Evolutionary conservation across 1,140 invertebrate genomes (phyloP).

Genomic region (Paraescarpia echinospica): DNA sequence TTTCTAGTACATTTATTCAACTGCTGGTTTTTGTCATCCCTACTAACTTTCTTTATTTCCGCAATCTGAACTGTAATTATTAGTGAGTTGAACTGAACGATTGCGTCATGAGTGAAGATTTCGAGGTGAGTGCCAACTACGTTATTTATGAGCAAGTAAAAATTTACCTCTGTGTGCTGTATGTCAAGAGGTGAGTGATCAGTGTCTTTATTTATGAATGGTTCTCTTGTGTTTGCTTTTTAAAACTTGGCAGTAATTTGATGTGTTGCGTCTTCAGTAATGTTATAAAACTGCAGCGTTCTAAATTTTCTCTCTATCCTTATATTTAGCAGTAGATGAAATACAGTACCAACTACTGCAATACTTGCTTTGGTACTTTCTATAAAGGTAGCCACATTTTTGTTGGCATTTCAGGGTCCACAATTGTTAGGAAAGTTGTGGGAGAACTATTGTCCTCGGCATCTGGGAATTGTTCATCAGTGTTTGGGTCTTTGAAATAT

Average conservation of each 20-base stretch:
- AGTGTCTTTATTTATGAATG: neutral
- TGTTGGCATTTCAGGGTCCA: neutral
- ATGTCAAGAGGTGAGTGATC: neutral
- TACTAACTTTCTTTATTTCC: neutral
- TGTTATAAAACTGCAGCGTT: neutral
- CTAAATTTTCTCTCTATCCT: neutral
- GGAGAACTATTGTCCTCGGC: no score
- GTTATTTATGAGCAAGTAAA: neutral
- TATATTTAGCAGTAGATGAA: neutral
- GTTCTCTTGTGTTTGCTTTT: neutral
- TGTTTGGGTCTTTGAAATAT: neutral
- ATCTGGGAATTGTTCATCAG: neutral
- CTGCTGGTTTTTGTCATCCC: neutral
- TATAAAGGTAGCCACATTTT: neutral
- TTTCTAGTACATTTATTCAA: neutral
- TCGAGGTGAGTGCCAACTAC: neutral
- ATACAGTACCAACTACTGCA: neutral
- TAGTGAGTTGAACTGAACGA: neutral
- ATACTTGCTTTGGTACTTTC: neutral
- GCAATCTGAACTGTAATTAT: neutral
- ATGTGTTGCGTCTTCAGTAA: neutral
- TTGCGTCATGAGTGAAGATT: neutral
- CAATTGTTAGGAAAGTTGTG: neutral
- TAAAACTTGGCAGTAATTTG: neutral
- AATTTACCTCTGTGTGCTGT: neutral